Evolutionary conservation across 2,888 invertebrate genomes (phyloP).

Genomic region (Anorthoa munda): DNA sequence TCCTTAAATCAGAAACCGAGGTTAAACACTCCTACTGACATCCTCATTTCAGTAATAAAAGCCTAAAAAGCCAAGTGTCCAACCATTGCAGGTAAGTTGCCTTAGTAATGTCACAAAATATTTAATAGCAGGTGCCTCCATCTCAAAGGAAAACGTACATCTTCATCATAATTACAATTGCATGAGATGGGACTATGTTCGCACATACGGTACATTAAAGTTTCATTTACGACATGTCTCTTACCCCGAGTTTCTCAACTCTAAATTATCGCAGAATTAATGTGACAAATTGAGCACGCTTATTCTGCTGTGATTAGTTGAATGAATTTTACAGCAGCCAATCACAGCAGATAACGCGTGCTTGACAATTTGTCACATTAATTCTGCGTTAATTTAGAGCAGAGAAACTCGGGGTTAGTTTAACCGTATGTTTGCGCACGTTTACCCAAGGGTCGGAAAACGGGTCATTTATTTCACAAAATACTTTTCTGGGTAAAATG

Average conservation of each 20-base stretch:
- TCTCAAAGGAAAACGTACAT: constrained; percentile 12
- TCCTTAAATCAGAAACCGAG: too few species aligned
- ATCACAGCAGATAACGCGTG: too few species aligned
- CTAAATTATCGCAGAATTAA: too few species aligned
- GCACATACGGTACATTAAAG: constrained; percentile 39
- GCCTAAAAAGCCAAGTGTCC: neutral
- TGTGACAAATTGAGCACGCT: too few species aligned
- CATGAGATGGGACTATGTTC: constrained; percentile 36
- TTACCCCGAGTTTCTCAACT: too few species aligned
- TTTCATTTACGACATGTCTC: constrained; percentile 41
- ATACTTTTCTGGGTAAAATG: constrained; percentile 30
- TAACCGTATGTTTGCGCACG: constrained; percentile 36
- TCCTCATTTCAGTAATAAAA: constrained; percentile 1
- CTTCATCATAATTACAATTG: constrained; percentile 31
- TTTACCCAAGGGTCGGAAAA: constrained; percentile 34
- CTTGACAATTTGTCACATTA: too few species aligned
- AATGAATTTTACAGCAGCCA: too few species aligned
- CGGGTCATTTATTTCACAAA: constrained; percentile 40
- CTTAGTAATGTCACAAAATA: constrained; percentile 28
- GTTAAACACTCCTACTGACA: neutral
- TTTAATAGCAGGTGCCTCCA: constrained; percentile 1
- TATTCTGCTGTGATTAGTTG: too few species aligned
- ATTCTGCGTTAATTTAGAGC: too few species aligned
- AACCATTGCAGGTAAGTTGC: neutral
- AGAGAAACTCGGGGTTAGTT: too few species aligned